Evolutionary conservation across 2,888 invertebrate species (phyloP).

Genomic region (Anagyrus pseudococci): DNA sequence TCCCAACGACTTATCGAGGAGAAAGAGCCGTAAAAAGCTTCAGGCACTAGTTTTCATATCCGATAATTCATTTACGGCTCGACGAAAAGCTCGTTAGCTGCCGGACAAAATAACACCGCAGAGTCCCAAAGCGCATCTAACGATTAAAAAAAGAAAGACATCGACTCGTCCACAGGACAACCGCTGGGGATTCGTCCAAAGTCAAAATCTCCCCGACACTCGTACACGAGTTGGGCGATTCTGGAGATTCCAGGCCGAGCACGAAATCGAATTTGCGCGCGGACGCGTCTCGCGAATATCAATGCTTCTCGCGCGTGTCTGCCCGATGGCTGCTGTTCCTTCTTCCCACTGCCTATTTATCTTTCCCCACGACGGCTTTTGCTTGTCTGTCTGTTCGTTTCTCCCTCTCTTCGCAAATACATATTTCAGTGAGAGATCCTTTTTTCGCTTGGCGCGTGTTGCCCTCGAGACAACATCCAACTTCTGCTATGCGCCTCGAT

Average conservation of each 20-base stretch:
- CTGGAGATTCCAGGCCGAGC: conserved; percentile 28
- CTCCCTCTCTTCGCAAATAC: too few species aligned
- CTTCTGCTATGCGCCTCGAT: too few species aligned
- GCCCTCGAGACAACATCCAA: too few species aligned
- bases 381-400: conserved; percentile 6
- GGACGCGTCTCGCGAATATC: conserved; percentile 21
- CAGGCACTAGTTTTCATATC: conserved; percentile 26
- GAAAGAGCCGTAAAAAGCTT: too few species aligned
- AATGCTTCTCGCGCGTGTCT: conserved; percentile 25
- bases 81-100: conserved; percentile 36
- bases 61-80: conserved; percentile 40
- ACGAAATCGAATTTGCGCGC: conserved; percentile 30
- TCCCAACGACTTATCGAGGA: too few species aligned
- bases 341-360: conserved; percentile 20
- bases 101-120: conserved; percentile 33
- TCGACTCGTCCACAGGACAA: too few species aligned
- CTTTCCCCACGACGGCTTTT: conserved; percentile 8
- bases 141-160: conserved; percentile 39
- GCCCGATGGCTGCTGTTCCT: background rate
- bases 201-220: too few species aligned
- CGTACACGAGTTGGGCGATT: background rate
- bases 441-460: conserved; percentile 4
- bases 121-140: conserved; percentile 20
- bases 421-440: too few species aligned
- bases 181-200: too few species aligned